Evolutionary conservation across 2,113 vertebrate species (phyloP).

Genomic region (Salvelinus alpinus): DNA sequence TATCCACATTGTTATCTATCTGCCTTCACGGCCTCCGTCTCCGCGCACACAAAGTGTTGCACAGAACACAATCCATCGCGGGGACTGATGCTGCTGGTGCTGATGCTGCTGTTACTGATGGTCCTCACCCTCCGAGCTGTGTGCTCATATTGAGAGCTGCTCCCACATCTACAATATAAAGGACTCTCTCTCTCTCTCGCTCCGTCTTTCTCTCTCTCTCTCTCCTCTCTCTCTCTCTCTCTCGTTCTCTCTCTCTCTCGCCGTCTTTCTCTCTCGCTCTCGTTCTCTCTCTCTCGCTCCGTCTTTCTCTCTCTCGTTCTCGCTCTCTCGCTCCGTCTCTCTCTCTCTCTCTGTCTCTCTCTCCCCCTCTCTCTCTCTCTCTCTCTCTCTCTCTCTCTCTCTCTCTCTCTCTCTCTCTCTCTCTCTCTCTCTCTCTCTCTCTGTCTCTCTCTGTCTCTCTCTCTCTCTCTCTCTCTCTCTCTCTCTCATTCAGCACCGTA

Average conservation of each 20-base stretch:
- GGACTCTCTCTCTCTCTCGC: background rate
- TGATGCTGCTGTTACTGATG: slow-evolving; percentile 3
- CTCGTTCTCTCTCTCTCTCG: background rate
- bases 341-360: background rate
- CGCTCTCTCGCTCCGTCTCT: background rate
- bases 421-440: background rate
- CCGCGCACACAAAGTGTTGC: slow-evolving; percentile 6
- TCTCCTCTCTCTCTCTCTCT: background rate
- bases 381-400: background rate
- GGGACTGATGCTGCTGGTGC: slow-evolving; percentile 8
- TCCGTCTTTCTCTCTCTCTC: background rate
- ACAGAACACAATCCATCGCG: slow-evolving; percentile 22
- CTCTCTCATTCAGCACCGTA: background rate
- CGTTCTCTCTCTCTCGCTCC: background rate
- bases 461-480: background rate
- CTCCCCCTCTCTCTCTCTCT: background rate
- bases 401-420: background rate
- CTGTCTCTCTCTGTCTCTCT: background rate
- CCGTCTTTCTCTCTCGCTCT: background rate
- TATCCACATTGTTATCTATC: slow-evolving; percentile 1
- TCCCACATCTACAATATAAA: slow-evolving; percentile 6
- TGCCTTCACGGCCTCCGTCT: slow-evolving; percentile 18
- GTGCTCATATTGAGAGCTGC: slow-evolving; percentile 26
- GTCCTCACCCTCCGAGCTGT: slow-evolving; percentile 10
- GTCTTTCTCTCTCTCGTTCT: background rate